Base-by-base conservation (phyloP, 1,140 invertebrate species). In the Maniola jurtina region DNA sequence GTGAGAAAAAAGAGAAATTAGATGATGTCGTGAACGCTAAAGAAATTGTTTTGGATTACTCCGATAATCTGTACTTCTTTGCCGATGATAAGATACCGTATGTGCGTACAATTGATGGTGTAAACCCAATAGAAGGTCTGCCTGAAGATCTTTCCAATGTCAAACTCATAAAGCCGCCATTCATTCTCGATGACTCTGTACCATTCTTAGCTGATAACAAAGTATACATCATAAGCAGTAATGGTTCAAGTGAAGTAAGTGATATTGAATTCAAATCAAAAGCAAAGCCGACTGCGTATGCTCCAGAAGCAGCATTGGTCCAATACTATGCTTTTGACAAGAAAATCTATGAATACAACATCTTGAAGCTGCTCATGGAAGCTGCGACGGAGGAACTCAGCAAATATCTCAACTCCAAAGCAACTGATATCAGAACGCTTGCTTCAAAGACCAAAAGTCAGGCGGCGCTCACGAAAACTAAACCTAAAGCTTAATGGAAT, bases 321-420 rank as follows among this genome's bases (percentile, higher is more conserved):
- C 79, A 84, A 42, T 88, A 82, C 54, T 84, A 77, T 34, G 84
- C 71, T 13, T 71, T 72, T 40, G 69, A 86, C 8, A 85, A 84
- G 42, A 83, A 84, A 15, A 83, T 88, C 54, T 88, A 88, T 34
- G 79, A 87, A 66, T 85, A 76, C 47, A 84, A 84, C 33, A 8
- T 81, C 7, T 15, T 64, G 6, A 16, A 14, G 0, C 34, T 67
- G 36, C 15, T 64, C 33, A 6, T 57, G 7, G 36, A 36, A 56
- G 61, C 62, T 55, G 63, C 35, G 0, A 13, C 36, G 1, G 35
- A 38, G 14, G 54, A 56, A 5, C 14, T 57, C n/a, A 9, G 16
- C 2, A 16, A 57, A 0, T 57, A 15, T 9, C 15, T 57, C n/a
- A 57, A 38, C 8, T 6, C 6, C 0, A 57, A 57, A n/a, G 10